Conservation (phyloP, 1,140 invertebrate genomes). For the Cotesia vestalis region DNA sequence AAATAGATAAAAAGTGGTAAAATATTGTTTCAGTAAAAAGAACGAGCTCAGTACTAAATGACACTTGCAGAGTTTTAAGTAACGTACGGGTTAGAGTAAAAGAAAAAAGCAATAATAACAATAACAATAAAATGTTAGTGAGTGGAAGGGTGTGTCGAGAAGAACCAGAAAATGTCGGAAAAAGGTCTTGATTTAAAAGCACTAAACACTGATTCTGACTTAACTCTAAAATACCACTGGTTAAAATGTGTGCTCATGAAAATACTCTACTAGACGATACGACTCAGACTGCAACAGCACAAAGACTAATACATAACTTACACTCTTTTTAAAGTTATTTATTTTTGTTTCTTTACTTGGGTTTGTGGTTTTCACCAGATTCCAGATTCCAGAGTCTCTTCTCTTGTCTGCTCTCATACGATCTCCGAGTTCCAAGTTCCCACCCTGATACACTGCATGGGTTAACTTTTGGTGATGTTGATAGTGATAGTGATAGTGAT, state of each 20-base stretch:
- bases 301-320: too few relatives aligned
- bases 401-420: too few relatives aligned
- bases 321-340: slow-evolving; percentile 5
- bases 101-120: slow-evolving; percentile 10
- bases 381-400: too few relatives aligned
- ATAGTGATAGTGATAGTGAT: neutral
- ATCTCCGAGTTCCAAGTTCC: neutral
- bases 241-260: slow-evolving; percentile 28
- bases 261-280: slow-evolving; percentile 24
- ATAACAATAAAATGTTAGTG: slow-evolving; percentile 8
- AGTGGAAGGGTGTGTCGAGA: slow-evolving; percentile 32
- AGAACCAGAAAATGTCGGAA: slow-evolving; percentile 15
- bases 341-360: neutral
- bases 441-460: neutral
- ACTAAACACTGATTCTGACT: slow-evolving; percentile 59
- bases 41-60: neutral
- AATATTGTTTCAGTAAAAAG: neutral
- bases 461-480: neutral
- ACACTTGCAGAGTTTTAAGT: too few relatives aligned
- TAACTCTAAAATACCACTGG: slow-evolving; percentile 55
- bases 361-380: neutral
- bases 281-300: too few relatives aligned
- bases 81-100: neutral
- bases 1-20: too few relatives aligned
- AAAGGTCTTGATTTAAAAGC: slow-evolving; percentile 52